Base-by-base conservation (phyloP, 2,888 invertebrate genomes). In the Spisula subtruncata region DNA sequence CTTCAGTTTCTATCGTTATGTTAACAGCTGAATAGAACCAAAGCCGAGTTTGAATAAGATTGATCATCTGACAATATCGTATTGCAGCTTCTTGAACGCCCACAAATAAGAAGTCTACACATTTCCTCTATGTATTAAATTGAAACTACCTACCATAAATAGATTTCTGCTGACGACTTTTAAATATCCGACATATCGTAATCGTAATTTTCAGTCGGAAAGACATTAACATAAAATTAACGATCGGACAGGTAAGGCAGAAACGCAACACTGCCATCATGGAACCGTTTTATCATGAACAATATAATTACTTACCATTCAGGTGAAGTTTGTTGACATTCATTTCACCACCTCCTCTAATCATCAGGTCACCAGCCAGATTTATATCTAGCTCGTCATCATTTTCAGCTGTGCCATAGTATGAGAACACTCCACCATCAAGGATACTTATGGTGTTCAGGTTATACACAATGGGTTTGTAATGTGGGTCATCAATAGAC, bases 1-100 rank as follows among this genome's bases (percentile, higher is more conserved):
- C 95, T 29, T 94, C 94, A 14, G 94, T 89, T 81, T 95, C 95
- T 29, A 95, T 85, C 2, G 93, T 94, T 48, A 95, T 92, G 88
- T 95, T 94, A 16, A 89, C 88, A 82, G 94, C 95, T 95, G 91
- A 90, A 92, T 41, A 32, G 41, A 46, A n/a, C 25, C 0, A 66
- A 66, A 25, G n/a, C 10, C 20, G 5, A n/a, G 20, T 20, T 18
- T 56, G 18, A 5, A 29, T 29, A 8, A 41, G 41, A 41, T 41
- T 8, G 4, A 41, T 41, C 4, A 41, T 5, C 41, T 41, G 41
- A 41, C 2, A 5, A 8, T 41, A 41, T 41, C n/a, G 41, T 41
- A 8, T 41, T 41, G 2, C 41, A 8, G 41, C 8, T 5, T 41
- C 8, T 41, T 41, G 8, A 5, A 8, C 41, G 41, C 41, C 2